A percentile compares a stretch with the other conserved stretches of the same genome.
phyloP scores from a whole-genome alignment of 2,888 invertebrate genomes.

The Stratiomys singularior region DNA sequence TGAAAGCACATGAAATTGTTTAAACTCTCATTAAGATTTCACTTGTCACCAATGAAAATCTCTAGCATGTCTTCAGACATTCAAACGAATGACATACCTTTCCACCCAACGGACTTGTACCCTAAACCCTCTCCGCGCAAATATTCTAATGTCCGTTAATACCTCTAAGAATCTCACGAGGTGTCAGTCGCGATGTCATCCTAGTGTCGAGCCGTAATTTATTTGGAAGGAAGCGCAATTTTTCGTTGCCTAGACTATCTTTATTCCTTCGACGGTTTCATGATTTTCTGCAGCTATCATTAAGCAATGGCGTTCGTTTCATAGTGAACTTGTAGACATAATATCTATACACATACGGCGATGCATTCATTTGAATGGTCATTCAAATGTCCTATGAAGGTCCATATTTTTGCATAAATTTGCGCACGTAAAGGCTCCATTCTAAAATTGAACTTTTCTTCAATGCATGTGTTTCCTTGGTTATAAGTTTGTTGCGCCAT shows the following conservation, averaged over 20 bases:
- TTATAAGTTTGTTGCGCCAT: not conserved
- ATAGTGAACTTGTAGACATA: too few relatives aligned
- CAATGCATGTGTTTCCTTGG: not conserved
- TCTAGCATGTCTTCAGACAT: too few relatives aligned
- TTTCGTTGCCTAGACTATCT: not conserved
- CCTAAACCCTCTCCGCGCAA: too few relatives aligned
- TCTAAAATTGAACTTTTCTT: not conserved
- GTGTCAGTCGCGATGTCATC: conserved; percentile 42
- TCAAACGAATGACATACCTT: too few relatives aligned
- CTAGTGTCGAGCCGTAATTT: conserved; percentile 18
- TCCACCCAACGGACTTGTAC: too few relatives aligned
- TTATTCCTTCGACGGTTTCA: not conserved
- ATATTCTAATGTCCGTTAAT: not conserved
- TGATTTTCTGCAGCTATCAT: too few relatives aligned
- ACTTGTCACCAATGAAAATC: too few relatives aligned
- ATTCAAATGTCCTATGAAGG: conserved; percentile 15
- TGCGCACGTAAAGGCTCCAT: conserved; percentile 7
- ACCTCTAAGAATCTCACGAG: conserved; percentile 24
- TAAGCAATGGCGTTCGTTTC: too few relatives aligned
- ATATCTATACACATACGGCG: not conserved
- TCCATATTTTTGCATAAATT: conserved; percentile 45
- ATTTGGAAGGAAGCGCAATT: conserved; percentile 14
- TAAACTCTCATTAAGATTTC: too few relatives aligned
- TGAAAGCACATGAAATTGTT: too few relatives aligned
- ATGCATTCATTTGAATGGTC: not conserved